These are phyloP conservation scores for Paracyprichromis sp. DNA, from an alignment of 2,113 vertebrate genomes.

Conservation along the genomic window DNA sequence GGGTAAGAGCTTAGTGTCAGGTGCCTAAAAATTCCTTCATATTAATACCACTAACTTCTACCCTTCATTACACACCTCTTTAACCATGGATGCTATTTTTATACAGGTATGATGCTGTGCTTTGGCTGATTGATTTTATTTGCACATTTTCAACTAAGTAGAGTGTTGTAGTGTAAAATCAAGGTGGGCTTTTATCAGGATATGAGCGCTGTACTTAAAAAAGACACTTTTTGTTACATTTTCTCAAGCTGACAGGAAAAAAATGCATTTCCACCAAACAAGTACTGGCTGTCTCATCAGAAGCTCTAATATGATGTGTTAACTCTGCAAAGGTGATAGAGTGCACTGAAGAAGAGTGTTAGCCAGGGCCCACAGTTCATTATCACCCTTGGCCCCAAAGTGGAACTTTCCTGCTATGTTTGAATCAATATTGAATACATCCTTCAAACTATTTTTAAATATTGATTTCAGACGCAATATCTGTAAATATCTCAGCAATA, in stretches of 20 bases:
- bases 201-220: neutral
- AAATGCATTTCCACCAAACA: neutral
- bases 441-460: neutral
- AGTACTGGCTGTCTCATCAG: neutral
- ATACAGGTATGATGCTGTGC: neutral
- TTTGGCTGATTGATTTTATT: neutral
- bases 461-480: neutral
- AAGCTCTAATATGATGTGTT: neutral
- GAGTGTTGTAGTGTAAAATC: neutral
- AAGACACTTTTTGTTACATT: neutral
- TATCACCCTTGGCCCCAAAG: neutral
- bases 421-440: neutral
- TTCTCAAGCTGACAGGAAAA: neutral
- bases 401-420: neutral
- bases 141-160: neutral
- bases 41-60: neutral
- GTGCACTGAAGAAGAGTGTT: neutral
- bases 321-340: neutral
- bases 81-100: neutral
- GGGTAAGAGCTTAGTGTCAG: neutral
- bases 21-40: neutral
- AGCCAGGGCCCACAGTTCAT: neutral
- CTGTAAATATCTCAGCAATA: neutral
- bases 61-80: neutral
- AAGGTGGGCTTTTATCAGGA: neutral